Base-by-base conservation (phyloP, 2,888 invertebrate genomes). In the Cynaeus angustus region DNA sequence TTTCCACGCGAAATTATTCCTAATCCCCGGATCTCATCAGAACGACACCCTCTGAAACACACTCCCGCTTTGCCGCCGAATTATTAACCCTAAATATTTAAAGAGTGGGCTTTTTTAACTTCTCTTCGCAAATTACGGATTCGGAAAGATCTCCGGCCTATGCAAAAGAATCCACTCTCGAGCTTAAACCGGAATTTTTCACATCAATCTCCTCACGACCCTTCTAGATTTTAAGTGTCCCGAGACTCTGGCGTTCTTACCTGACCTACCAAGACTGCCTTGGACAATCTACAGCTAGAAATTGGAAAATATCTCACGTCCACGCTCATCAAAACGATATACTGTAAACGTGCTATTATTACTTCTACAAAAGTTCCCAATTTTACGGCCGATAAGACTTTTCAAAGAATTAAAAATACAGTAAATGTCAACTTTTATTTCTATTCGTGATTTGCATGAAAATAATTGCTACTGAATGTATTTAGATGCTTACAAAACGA, bases 21-120 rank as follows among this genome's bases (percentile, higher is more conserved):
- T 67, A 53, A 61, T 59, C 59, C 61, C 45, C 61, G 66, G 56
- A 55, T 66, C 66, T 66, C 66, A 66, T 66, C 56, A 58, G 45
- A 21, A 30, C 45, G 43, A 26, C 16, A 43, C 41, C n/a, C 30
- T 41, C 13, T 30, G 33, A 61, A 61, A 61, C 61, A 59, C 59
- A 59, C 50, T 7, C 21, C 33, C 46, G n/a, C 9, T 10, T 50
- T 37, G 33, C 28, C 59, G 46, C 9, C 61, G 50, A 48, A 50
- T 61, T 61, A 61, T 61, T 50, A 64, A 43, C 53, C 45, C 53
- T 43, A 65, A 65, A 53, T 55, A 61, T 61, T 61, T 61, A 59
- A 59, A 33, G 38, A 50, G 48, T 7, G 21, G 16, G 50, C 58
- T 33, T 50, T 61, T 50, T 61, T 50, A 48, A 38, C 59, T 56